These are phyloP conservation scores for Netelia virgata DNA, from an alignment of 2,888 invertebrate species.

Conservation along the genomic window DNA sequence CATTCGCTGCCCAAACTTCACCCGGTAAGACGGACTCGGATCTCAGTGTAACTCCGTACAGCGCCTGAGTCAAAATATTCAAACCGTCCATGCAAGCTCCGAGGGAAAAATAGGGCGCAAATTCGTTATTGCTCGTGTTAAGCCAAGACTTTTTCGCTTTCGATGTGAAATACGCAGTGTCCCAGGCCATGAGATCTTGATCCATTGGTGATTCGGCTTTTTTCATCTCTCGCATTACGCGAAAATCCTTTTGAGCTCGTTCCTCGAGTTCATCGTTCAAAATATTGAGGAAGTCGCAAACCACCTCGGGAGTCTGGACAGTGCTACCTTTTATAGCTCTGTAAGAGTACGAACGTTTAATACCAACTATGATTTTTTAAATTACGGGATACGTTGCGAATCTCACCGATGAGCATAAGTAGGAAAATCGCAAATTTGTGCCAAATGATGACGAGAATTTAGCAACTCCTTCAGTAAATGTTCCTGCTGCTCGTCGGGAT, in stretches of 20 bases:
- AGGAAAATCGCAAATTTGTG: constrained; percentile 94
- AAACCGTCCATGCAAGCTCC: constrained; percentile 99
- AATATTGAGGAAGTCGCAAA: constrained; percentile 92
- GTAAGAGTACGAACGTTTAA: constrained; percentile 65
- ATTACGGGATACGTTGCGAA: no score
- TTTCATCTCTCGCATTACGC: constrained; percentile 92
- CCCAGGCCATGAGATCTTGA: constrained; percentile 89
- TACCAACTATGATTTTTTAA: constrained; percentile 35
- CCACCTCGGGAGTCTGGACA: constrained; percentile 92
- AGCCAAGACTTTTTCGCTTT: constrained; percentile 91
- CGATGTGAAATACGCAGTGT: constrained; percentile 93
- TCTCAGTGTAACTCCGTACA: constrained; percentile 93
- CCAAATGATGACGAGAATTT: constrained; percentile 91
- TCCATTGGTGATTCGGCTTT: constrained; percentile 77
- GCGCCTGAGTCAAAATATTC: constrained; percentile 92
- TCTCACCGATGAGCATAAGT: constrained; percentile 93
- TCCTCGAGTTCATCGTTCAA: constrained; percentile 90
- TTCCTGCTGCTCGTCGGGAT: constrained; percentile 92
- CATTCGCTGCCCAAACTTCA: constrained; percentile 95
- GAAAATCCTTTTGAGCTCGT: constrained; percentile 91
- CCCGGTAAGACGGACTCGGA: constrained; percentile 88
- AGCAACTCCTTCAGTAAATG: constrained; percentile 90
- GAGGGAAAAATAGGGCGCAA: constrained; percentile 94
- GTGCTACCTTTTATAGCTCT: constrained; percentile 95
- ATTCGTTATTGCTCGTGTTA: constrained; percentile 90